Conservation (phyloP, 2,888 invertebrate genomes). For the Dasysyrphus tricinctus region DNA sequence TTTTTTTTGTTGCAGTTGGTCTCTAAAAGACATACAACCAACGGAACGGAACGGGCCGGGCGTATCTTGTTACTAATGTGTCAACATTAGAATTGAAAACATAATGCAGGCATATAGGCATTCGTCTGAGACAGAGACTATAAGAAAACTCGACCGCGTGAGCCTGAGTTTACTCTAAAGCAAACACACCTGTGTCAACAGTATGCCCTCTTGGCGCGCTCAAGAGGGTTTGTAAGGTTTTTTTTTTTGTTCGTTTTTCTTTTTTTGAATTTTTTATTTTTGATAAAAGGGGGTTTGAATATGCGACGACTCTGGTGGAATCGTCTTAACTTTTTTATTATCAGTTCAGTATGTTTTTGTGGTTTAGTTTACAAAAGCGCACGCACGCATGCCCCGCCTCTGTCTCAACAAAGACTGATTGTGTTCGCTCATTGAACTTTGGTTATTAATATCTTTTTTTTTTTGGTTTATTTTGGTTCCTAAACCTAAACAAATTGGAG, state of each 20-base stretch:
- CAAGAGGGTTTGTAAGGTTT: conserved; percentile 54
- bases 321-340: conserved; percentile 11
- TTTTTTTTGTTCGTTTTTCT: conserved; percentile 27
- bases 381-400: conserved; percentile 57
- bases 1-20: neutral
- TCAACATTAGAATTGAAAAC: conserved; percentile 76
- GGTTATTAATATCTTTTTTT: conserved; percentile 47
- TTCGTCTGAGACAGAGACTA: too few species aligned
- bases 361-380: conserved; percentile 37
- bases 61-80: conserved; percentile 74
- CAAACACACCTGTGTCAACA: conserved; percentile 81
- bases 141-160: conserved; percentile 48
- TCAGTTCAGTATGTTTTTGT: conserved; percentile 48
- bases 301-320: neutral
- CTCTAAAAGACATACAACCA: neutral
- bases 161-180: conserved; percentile 73
- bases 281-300: conserved; percentile 41
- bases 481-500: conserved; percentile 51
- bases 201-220: conserved; percentile 58
- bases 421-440: conserved; percentile 68
- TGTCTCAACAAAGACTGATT: conserved; percentile 65
- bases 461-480: conserved; percentile 25
- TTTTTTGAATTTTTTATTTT: conserved; percentile 11
- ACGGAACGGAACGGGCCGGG: conserved; percentile 43
- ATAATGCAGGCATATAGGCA: conserved; percentile 76